Percentiles rank a stretch among this genome's conserved stretches.
Conservation (phyloP, 2,113 vertebrate species). For the Microtus pennsylvanicus region DNA sequence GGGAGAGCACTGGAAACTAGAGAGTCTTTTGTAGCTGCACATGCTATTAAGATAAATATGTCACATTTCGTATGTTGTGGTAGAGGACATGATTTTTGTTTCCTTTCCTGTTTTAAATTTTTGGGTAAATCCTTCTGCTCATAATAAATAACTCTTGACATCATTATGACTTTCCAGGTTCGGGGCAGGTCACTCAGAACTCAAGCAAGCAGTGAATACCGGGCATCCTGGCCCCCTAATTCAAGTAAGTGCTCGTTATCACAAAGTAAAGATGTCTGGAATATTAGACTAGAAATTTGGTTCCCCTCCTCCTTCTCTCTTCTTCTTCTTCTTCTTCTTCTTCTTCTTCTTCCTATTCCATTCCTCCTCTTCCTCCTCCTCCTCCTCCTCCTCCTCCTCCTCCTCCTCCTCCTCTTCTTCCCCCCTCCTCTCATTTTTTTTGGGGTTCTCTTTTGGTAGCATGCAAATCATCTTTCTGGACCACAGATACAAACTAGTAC, state of each 20-base stretch:
- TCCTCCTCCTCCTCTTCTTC: too few relatives aligned
- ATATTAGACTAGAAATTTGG: not conserved
- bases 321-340: too few relatives aligned
- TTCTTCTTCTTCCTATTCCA: too few relatives aligned
- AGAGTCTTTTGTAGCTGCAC: not conserved
- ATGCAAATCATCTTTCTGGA: not conserved
- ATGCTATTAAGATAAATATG: not conserved
- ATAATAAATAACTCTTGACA: constrained; percentile 51
- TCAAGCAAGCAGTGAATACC: constrained; percentile 87
- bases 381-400: too few relatives aligned
- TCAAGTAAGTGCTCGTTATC: constrained; percentile 89
- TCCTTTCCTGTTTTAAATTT: constrained; percentile 7
- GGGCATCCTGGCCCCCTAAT: constrained; percentile 92
- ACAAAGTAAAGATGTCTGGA: not conserved
- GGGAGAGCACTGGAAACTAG: not conserved
- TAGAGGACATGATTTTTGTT: not conserved
- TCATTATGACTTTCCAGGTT: constrained; percentile 83
- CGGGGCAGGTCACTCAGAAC: constrained; percentile 91
- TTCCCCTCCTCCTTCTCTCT: not conserved
- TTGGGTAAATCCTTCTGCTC: not conserved
- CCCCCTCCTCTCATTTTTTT: too few relatives aligned
- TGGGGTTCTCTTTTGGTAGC: too few relatives aligned
- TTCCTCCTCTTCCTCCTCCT: too few relatives aligned
- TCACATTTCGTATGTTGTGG: not conserved
- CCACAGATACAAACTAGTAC: not conserved